Conservation (phyloP, 2,888 invertebrate species). For the Meiosimyza platycephala region DNA sequence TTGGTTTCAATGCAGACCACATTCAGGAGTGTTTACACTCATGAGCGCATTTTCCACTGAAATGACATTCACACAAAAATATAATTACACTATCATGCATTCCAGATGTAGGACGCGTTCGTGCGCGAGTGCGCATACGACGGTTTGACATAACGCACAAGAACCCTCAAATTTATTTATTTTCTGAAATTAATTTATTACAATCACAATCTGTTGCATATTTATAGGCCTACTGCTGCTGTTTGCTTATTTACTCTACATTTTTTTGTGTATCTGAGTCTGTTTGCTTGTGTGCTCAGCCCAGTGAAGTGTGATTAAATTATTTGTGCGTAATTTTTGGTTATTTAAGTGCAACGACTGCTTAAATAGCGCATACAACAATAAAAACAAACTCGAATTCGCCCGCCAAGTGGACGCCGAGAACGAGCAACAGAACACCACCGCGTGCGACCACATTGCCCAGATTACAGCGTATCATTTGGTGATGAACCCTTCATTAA, state of each 20-base stretch:
- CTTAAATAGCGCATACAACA: too few relatives aligned
- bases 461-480: too few relatives aligned
- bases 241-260: neutral
- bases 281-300: neutral
- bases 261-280: neutral
- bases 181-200: conserved; percentile 15
- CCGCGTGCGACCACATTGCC: too few relatives aligned
- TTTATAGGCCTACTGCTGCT: neutral
- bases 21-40: too few relatives aligned
- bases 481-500: too few relatives aligned
- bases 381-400: too few relatives aligned
- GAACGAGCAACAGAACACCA: too few relatives aligned
- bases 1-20: too few relatives aligned
- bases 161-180: conserved; percentile 18
- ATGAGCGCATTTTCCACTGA: too few relatives aligned
- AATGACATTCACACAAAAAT: too few relatives aligned
- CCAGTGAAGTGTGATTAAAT: neutral
- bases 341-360: conserved; percentile 2
- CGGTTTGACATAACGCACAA: neutral
- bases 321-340: conserved; percentile 7
- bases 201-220: conserved; percentile 19
- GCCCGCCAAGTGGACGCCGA: too few relatives aligned
- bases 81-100: neutral
- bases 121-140: neutral
- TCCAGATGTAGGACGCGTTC: neutral